A percentile compares a stretch with the other conserved stretches of the same genome.
Conservation (phyloP, 1,140 invertebrate species). For the Pomacea maculata region DNA sequence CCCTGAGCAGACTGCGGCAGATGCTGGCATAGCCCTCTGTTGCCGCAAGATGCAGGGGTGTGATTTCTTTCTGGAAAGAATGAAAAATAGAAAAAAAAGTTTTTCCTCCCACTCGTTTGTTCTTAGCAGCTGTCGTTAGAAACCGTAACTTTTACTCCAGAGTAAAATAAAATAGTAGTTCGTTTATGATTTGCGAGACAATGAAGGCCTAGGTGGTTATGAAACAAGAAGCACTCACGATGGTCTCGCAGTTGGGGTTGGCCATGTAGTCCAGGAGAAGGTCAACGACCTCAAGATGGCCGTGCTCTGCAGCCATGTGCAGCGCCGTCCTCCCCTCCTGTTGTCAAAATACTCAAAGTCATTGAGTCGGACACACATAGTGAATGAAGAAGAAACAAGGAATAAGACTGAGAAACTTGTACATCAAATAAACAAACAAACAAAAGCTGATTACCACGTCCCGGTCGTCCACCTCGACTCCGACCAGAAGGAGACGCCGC, state of each 20-base stretch:
- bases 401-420: too few species aligned
- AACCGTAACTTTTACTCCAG: too few species aligned
- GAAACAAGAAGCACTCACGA: slow-evolving; percentile 42
- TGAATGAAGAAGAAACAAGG: too few species aligned
- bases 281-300: slow-evolving; percentile 61
- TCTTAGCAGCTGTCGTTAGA: too few species aligned
- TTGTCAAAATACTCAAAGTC: slow-evolving; percentile 6
- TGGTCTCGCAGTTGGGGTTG: slow-evolving; percentile 55
- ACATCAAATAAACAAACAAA: not conserved
- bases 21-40: slow-evolving; percentile 59
- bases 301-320: slow-evolving; percentile 62
- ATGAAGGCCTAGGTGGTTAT: not conserved
- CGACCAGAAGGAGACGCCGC: slow-evolving; percentile 75
- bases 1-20: slow-evolving; percentile 55
- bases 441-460: slow-evolving; percentile 71
- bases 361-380: not conserved
- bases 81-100: not conserved
- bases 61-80: slow-evolving; percentile 61
- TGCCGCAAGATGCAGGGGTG: slow-evolving; percentile 63
- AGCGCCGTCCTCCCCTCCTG: slow-evolving; percentile 65
- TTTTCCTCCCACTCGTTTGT: too few species aligned
- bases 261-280: slow-evolving; percentile 59
- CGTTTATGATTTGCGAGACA: not conserved
- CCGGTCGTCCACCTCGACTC: slow-evolving; percentile 75
- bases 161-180: too few species aligned